phyloP scores from a whole-genome alignment of 2,888 invertebrate genomes.

The Cordilura impudica region DNA sequence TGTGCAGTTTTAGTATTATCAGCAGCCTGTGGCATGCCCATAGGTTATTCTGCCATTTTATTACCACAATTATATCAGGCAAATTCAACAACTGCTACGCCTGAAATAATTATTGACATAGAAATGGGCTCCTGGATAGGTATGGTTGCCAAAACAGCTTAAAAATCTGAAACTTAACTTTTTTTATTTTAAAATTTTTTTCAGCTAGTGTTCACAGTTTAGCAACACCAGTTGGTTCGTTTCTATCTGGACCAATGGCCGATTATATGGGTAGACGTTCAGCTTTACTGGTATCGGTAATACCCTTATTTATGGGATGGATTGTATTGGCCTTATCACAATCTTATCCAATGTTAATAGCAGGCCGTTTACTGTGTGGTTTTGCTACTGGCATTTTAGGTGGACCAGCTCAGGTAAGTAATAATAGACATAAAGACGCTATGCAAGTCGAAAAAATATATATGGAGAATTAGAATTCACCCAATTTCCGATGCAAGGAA shows the following conservation, averaged over 20 bases:
- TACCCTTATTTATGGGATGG: constrained; percentile 86
- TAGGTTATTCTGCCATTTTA: constrained; percentile 86
- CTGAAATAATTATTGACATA: constrained; percentile 81
- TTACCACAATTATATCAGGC: constrained; percentile 83
- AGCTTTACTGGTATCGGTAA: constrained; percentile 82
- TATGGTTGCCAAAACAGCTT: constrained; percentile 61
- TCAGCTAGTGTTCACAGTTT: constrained; percentile 88
- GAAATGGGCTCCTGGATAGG: constrained; percentile 88
- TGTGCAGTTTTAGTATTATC: constrained; percentile 85
- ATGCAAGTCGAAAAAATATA: too few relatives aligned
- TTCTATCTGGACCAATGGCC: constrained; percentile 85
- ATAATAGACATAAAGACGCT: constrained; percentile 1
- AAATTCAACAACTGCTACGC: constrained; percentile 72
- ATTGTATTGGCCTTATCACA: constrained; percentile 81
- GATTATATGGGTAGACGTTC: constrained; percentile 84
- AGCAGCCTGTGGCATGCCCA: constrained; percentile 88
- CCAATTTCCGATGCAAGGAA: too few relatives aligned
- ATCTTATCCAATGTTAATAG: constrained; percentile 81
- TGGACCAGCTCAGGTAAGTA: constrained; percentile 85
- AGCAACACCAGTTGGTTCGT: constrained; percentile 86
- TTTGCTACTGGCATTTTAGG: constrained; percentile 86
- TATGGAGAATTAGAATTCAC: constrained; percentile 8
- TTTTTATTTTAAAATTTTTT: constrained; percentile 1
- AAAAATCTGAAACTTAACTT: not conserved
- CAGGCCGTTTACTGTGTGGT: constrained; percentile 85